Evolutionary conservation across 2,113 vertebrate genomes (phyloP).

Genomic region (Carettochelys insculpta): DNA sequence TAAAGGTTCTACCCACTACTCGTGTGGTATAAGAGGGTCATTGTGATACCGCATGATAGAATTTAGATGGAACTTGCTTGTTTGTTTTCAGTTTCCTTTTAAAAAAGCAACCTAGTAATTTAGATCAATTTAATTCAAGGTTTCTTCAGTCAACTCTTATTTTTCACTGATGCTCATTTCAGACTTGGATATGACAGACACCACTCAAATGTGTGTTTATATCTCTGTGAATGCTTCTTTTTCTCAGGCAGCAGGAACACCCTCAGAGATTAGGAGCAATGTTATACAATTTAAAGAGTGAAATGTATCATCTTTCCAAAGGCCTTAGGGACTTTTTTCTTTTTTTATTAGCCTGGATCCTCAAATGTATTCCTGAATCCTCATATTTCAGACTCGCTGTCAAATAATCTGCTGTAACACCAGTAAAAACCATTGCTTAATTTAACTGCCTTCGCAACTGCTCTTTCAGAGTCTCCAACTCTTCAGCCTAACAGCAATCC

Average conservation of each 20-base stretch:
- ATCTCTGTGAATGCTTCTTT: not conserved
- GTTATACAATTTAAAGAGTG: not conserved
- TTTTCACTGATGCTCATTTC: not conserved
- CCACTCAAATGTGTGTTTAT: accelerated
- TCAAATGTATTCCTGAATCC: not conserved
- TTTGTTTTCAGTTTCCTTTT: not conserved
- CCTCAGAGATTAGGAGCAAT: not conserved
- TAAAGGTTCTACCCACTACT: not conserved
- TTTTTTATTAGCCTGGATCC: not conserved
- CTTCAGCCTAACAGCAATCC: not conserved
- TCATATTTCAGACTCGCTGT: not conserved
- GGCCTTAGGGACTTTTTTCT: not conserved
- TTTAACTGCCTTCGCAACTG: constrained; percentile 33
- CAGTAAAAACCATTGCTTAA: not conserved
- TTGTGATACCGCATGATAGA: not conserved
- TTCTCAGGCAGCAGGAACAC: not conserved
- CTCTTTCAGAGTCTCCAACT: not conserved
- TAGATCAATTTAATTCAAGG: not conserved
- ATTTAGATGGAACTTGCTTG: not conserved
- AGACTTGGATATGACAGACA: not conserved
- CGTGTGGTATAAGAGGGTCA: not conserved
- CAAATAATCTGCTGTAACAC: constrained; percentile 30
- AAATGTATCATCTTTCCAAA: not conserved
- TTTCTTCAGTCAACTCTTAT: not conserved
- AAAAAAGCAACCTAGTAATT: not conserved